These are phyloP conservation scores for Amia ocellicauda DNA, from an alignment of 2,113 vertebrate genomes.

Conservation along the genomic window DNA sequence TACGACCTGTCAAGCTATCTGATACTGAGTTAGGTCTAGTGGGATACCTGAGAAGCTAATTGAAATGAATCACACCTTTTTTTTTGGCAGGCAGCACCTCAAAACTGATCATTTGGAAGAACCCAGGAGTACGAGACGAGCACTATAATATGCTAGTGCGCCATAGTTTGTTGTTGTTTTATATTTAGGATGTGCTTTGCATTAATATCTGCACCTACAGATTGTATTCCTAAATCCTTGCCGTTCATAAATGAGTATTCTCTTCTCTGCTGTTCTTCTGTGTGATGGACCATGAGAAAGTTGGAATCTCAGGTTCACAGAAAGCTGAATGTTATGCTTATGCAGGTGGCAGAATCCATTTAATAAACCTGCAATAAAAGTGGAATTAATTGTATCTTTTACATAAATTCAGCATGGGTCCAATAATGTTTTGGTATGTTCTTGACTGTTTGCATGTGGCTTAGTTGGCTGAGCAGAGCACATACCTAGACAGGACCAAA, in stretches of 20 bases:
- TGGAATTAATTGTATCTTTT: constrained; percentile 5
- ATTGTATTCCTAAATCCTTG: too few relatives aligned
- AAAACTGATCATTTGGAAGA: too few relatives aligned
- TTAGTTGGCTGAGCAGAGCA: constrained; percentile 34
- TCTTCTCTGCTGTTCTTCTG: constrained; percentile 11
- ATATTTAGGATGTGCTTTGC: too few relatives aligned
- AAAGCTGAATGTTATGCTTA: not conserved
- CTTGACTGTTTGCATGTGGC: constrained; percentile 13
- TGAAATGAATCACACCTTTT: not conserved
- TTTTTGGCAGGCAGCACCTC: too few relatives aligned
- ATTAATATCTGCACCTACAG: too few relatives aligned
- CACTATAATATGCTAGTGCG: too few relatives aligned
- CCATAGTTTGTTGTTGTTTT: too few relatives aligned
- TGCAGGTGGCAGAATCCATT: too few relatives aligned
- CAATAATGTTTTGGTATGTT: constrained; percentile 38
- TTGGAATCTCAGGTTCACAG: not conserved
- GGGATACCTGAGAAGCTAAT: not conserved
- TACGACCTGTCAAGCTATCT: constrained; percentile 1
- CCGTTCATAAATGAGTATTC: constrained; percentile 5
- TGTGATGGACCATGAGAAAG: too few relatives aligned
- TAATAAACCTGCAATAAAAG: not conserved
- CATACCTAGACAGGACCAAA: constrained; percentile 41
- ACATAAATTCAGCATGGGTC: constrained; percentile 39
- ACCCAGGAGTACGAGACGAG: too few relatives aligned
- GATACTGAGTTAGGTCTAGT: not conserved